A percentile compares a stretch with the other conserved stretches of the same genome.
Conservation (phyloP, 2,797 vertebrate genomes). For the Enoplosus armatus region DNA sequence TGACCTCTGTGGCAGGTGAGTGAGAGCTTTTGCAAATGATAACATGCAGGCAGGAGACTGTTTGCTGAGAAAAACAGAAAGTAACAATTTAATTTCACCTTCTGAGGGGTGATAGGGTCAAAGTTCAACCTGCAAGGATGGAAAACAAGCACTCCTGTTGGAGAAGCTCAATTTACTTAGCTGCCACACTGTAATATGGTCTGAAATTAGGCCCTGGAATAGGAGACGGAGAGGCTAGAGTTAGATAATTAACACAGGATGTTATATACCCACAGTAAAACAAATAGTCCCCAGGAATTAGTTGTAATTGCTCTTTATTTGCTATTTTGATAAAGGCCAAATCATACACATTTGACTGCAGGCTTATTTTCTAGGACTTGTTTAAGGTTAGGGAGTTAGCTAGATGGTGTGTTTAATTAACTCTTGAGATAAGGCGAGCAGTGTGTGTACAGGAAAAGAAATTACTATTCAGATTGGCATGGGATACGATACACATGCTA, state of each 20-base stretch:
- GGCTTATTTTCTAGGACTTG: neutral
- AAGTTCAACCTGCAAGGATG: slow-evolving; percentile 41
- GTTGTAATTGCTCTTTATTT: neutral
- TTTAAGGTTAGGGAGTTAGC: neutral
- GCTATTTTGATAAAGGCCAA: neutral
- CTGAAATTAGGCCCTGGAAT: slow-evolving; percentile 21
- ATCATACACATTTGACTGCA: neutral
- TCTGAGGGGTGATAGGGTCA: slow-evolving; percentile 18
- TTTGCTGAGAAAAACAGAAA: slow-evolving; percentile 43
- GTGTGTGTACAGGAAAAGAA: neutral
- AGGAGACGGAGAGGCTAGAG: neutral
- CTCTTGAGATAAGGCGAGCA: neutral
- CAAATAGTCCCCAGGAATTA: neutral
- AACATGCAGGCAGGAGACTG: slow-evolving; percentile 28
- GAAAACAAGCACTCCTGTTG: slow-evolving; percentile 53
- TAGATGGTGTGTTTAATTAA: slow-evolving; percentile 2
- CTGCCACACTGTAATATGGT: slow-evolving; percentile 32
- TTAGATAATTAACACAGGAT: neutral
- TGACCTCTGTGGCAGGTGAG: slow-evolving; percentile 35
- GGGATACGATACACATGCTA: neutral
- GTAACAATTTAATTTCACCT: slow-evolving; percentile 50
- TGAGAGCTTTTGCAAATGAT: slow-evolving; percentile 42
- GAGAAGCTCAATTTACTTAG: slow-evolving; percentile 62
- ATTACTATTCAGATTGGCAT: neutral
- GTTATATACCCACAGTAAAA: slow-evolving; percentile 5